These are phyloP conservation scores for Lipotes vexillifer DNA, from an alignment of 2,113 vertebrate species.

Conservation along the genomic window DNA sequence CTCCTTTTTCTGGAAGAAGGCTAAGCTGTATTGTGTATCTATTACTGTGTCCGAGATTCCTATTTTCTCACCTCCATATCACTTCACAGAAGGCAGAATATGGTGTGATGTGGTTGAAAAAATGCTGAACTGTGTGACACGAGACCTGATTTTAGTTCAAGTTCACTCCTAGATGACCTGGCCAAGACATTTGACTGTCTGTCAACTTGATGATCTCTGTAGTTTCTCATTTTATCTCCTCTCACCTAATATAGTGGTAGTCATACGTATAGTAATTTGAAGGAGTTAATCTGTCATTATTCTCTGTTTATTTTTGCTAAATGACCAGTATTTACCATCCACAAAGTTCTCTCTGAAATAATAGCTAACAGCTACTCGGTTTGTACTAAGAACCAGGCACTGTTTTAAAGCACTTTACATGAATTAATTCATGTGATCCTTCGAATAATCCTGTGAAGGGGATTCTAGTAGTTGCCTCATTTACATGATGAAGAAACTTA, in stretches of 20 bases:
- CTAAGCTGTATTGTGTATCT: not conserved
- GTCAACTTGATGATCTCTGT: not conserved
- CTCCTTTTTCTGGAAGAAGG: not conserved
- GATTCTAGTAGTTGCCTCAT: not conserved
- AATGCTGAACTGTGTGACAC: not conserved
- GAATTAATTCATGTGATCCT: not conserved
- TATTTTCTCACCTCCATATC: not conserved
- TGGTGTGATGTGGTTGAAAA: not conserved
- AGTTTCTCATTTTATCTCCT: not conserved
- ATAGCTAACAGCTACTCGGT: not conserved
- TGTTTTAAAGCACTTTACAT: not conserved
- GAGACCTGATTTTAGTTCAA: not conserved
- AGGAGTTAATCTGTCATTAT: not conserved
- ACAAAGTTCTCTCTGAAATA: not conserved
- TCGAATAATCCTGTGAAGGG: not conserved
- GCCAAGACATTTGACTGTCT: not conserved
- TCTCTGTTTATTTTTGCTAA: not conserved
- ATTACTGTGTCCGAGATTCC: not conserved
- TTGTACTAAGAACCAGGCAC: not conserved
- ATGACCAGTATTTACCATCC: not conserved
- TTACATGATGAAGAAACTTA: not conserved
- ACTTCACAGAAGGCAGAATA: not conserved
- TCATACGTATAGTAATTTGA: not conserved
- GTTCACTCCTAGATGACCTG: not conserved
- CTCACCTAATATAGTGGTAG: not conserved